Evolutionary conservation across 1,140 invertebrate genomes (phyloP).

Genomic region (Lethrus apterus): DNA sequence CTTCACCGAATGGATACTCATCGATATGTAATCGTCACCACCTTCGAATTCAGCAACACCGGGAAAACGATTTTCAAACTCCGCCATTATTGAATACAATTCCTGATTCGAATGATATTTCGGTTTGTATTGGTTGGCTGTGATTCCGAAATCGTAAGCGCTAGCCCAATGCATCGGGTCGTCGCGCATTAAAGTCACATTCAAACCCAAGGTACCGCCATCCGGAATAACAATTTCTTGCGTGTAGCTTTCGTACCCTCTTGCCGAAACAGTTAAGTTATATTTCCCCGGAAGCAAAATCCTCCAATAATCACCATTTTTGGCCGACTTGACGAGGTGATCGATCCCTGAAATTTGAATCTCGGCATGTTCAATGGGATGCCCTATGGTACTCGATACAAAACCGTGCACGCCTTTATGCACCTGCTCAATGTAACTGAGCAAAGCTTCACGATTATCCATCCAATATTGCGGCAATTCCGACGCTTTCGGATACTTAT

Average conservation of each 20-base stretch:
- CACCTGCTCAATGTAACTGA: conserved; percentile 83
- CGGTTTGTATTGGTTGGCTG: conserved; percentile 44
- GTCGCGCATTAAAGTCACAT: conserved; percentile 73
- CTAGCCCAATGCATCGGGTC: conserved; percentile 72
- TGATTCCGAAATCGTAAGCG: conserved; percentile 62
- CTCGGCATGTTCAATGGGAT: conserved; percentile 63
- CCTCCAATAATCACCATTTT: conserved; percentile 88
- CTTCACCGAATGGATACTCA: conserved; percentile 55
- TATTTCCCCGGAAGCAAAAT: conserved; percentile 83
- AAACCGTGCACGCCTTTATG: conserved; percentile 83
- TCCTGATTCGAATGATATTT: conserved; percentile 58
- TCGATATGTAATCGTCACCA: conserved; percentile 52
- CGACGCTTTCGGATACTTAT: conserved; percentile 74
- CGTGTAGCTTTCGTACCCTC: conserved; percentile 46
- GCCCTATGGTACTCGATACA: conserved; percentile 68
- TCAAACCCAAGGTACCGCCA: conserved; percentile 54
- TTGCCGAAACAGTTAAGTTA: conserved; percentile 65
- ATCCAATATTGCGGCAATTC: conserved; percentile 79
- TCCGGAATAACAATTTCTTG: conserved; percentile 46
- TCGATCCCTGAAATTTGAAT: conserved; percentile 65
- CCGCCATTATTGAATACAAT: conserved; percentile 52
- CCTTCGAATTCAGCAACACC: conserved; percentile 54
- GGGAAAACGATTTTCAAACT: conserved; percentile 57
- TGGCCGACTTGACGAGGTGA: conserved; percentile 61
- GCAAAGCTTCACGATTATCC: conserved; percentile 77